phyloP scores from a whole-genome alignment of 2,888 invertebrate genomes.

The Tineola bisselliella region DNA sequence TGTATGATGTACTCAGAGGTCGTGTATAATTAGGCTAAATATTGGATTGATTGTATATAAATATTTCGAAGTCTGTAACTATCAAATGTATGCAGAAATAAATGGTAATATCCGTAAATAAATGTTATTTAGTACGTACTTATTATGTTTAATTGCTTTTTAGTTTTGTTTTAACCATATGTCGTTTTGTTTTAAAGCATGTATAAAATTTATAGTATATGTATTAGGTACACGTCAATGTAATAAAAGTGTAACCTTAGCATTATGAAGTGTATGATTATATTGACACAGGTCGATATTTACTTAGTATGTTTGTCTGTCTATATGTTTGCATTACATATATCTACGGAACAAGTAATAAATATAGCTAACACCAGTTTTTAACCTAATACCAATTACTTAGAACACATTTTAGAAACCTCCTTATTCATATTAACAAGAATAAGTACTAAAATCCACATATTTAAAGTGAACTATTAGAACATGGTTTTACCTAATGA shows the following conservation, averaged over 20 bases:
- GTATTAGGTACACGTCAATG: neutral
- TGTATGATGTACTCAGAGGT: too few species aligned
- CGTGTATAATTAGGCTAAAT: too few species aligned
- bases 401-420: neutral
- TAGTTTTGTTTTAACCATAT: too few species aligned
- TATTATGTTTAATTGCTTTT: too few species aligned
- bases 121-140: too few species aligned
- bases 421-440: neutral
- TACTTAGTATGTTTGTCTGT: neutral
- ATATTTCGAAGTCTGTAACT: too few species aligned
- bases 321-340: neutral
- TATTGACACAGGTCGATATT: conserved; percentile 6
- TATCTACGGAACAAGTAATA: neutral
- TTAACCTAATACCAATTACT: neutral
- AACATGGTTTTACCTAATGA: too few species aligned
- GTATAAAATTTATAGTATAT: too few species aligned
- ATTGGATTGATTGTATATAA: too few species aligned
- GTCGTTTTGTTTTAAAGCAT: too few species aligned
- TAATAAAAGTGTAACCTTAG: conserved; percentile 6
- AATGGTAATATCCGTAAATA: too few species aligned
- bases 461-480: neutral
- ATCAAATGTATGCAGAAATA: too few species aligned
- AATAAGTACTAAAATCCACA: neutral
- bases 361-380: neutral
- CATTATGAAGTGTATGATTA: conserved; percentile 5